Evolutionary conservation across 2,113 vertebrate species (phyloP).

Genomic region (Barbus barbus): DNA sequence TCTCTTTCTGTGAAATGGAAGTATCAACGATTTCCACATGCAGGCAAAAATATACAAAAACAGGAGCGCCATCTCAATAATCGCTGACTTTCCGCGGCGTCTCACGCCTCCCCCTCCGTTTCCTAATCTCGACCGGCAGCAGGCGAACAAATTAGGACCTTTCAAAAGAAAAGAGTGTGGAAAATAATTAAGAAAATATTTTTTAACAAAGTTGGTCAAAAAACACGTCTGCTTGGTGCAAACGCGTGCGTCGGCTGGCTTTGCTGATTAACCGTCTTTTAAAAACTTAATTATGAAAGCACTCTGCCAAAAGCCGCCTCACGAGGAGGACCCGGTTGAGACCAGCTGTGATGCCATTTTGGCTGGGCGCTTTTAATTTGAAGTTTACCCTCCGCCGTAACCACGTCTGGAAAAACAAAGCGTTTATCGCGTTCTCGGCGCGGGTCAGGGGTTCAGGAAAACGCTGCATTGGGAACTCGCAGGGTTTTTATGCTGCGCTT

Average conservation of each 20-base stretch:
- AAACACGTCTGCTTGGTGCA: conserved; percentile 42
- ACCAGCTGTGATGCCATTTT: conserved; percentile 50
- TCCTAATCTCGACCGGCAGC: conserved; percentile 48
- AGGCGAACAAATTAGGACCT: conserved; percentile 47
- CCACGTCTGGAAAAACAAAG: conserved; percentile 53
- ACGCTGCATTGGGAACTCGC: background rate
- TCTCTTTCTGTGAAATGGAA: conserved; percentile 34
- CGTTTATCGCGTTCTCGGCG: conserved; percentile 47
- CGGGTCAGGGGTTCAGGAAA: conserved; percentile 46
- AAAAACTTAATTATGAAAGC: conserved; percentile 68
- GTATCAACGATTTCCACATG: conserved; percentile 53
- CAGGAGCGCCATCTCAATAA: conserved; percentile 36
- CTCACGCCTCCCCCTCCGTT: conserved; percentile 36
- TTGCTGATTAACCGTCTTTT: conserved; percentile 63
- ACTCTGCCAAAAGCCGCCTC: conserved; percentile 52
- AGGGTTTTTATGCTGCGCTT: conserved; percentile 25
- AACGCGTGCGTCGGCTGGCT: too few species aligned
- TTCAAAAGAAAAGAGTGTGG: conserved; percentile 30
- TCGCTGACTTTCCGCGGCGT: conserved; percentile 28
- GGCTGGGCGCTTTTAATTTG: conserved; percentile 45
- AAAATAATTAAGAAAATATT: conserved; percentile 28
- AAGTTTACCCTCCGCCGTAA: conserved; percentile 47
- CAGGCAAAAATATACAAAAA: conserved; percentile 30
- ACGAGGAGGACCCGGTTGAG: conserved; percentile 44
- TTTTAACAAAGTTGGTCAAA: conserved; percentile 8